Conservation (phyloP, 2,797 vertebrate genomes). For the Oryzias sinensis region DNA sequence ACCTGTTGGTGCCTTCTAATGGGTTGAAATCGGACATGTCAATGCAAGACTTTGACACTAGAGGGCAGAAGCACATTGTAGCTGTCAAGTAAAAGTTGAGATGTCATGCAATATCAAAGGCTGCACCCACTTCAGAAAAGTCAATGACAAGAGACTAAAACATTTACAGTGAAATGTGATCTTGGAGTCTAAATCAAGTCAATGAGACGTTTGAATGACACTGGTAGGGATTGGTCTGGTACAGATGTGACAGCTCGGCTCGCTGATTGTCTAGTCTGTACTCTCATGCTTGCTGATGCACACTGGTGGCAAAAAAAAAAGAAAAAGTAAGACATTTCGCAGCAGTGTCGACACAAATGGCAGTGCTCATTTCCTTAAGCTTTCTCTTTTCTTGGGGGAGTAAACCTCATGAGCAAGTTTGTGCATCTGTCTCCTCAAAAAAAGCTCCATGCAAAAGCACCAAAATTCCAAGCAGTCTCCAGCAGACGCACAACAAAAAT, state of each 20-base stretch:
- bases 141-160: constrained; percentile 63
- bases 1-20: constrained; percentile 23
- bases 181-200: constrained; percentile 72
- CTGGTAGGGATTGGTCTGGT: constrained; percentile 59
- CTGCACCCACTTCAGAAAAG: constrained; percentile 60
- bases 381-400: constrained; percentile 19
- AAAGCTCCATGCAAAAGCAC: constrained; percentile 42
- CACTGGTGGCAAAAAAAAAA: constrained; percentile 41
- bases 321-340: constrained; percentile 9
- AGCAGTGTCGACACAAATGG: constrained; percentile 56
- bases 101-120: constrained; percentile 50
- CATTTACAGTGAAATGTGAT: constrained; percentile 47
- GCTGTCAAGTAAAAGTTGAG: constrained; percentile 40
- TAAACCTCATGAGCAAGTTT: constrained; percentile 21
- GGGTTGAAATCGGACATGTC: constrained; percentile 30
- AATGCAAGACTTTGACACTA: constrained; percentile 49
- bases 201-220: constrained; percentile 64
- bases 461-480: constrained; percentile 55
- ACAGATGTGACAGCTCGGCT: constrained; percentile 70
- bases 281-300: constrained; percentile 74
- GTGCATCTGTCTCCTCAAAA: constrained; percentile 35
- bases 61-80: constrained; percentile 52
- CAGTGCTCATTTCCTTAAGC: constrained; percentile 56
- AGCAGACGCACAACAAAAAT: constrained; percentile 40
- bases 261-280: constrained; percentile 73